Base-by-base conservation (phyloP, 2,797 vertebrate species). In the Macroramphosus scolopax region DNA sequence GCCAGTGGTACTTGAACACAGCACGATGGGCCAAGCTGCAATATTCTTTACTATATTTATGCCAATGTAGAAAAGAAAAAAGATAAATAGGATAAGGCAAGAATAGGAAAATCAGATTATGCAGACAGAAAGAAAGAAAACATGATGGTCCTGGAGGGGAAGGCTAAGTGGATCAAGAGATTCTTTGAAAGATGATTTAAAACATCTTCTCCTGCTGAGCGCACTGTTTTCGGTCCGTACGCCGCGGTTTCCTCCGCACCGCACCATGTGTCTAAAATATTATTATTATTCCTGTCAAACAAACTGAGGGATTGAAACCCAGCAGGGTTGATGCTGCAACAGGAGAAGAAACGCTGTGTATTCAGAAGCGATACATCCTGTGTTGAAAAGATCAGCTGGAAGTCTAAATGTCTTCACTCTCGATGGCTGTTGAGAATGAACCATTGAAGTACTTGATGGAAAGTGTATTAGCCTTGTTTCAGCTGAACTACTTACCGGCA, bases 181-280 rank as follows among this genome's bases (percentile, higher is more conserved):
- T 54, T 57, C 24, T 50, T 44, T 51, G 63, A 17, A 29, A 39
- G 35, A 50, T 57, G 41, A 66, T 51, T 67, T 63, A 51, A 59
- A 51, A 65, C 41, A 48, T 44, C 32, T 9, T 41, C 39, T 64
- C 10, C 32, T 22, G 12, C 31, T 36, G 46, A 75, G 54, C 51
- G 25, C 37, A 57, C 17, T 62, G 40, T 51, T 56, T 31, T 70
- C 47, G 20, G 38, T 54, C 12, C 36, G 46, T 54, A 50, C 77
- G 43, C n/a, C 54, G 11, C 31, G 0, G 38, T 58, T 78, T 69
- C 49, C 64, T 62, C 47, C 29, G 35, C 18, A 51, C 33, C 34
- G 43, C 55, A 44, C 17, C 45, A 31, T 30, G 49, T 49, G 49
- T 50, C 54, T 62, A 42, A 60, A 73, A 63, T 31, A 65, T 69